Evolutionary conservation across 2,113 vertebrate species (phyloP), one percentile per base, ranked within the genome.

Genomic region (Chaetops frenatus): DNA sequence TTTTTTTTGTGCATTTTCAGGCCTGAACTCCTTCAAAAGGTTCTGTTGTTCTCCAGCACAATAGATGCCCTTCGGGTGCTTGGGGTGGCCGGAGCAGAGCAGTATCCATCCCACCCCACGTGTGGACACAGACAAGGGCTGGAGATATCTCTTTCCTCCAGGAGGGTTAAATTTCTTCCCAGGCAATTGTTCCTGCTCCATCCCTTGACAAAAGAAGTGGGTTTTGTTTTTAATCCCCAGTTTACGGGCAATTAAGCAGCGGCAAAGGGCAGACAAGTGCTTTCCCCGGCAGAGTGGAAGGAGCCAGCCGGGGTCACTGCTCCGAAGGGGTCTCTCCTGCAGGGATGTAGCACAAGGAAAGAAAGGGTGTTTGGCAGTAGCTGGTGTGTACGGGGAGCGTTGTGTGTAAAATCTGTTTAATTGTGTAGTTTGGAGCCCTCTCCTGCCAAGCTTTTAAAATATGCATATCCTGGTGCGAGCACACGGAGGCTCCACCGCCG

Each of bases 361-460:
- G n/a, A n/a, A n/a, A n/a, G 54, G 47, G 10, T 15, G 38, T 42
- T 38, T 19, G 31, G 42, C 72, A 12, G 77, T 0, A 15, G 4
- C 25, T 9, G 53, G 12, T 18, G 60, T 31, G 70, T 5, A 7
- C 1, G 1, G 19, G 48, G 58, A 67, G 58, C 1, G 1, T 33
- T 66, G 51, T 33, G 54, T 4, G 1, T 35, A 27, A 83, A 78
- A 95, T 54, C 91, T 19, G 7, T 53, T 89, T 33, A 86, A 65
- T 18, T 89, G 94, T 94, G 96, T 97, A 97, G 96, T 96, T 89
- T 97, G 95, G 96, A 96, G 96, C 95, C 96, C 95, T 96, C 96
- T 97, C 78, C 96, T 97, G 96, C 92, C 94, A 95, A 89, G 91
- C 84, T 92, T 94, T 96, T 97, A 85, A 96, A 95, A 95, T 89